Conservation (phyloP, 2,888 invertebrate species). For the Brachyopa scutellaris region DNA sequence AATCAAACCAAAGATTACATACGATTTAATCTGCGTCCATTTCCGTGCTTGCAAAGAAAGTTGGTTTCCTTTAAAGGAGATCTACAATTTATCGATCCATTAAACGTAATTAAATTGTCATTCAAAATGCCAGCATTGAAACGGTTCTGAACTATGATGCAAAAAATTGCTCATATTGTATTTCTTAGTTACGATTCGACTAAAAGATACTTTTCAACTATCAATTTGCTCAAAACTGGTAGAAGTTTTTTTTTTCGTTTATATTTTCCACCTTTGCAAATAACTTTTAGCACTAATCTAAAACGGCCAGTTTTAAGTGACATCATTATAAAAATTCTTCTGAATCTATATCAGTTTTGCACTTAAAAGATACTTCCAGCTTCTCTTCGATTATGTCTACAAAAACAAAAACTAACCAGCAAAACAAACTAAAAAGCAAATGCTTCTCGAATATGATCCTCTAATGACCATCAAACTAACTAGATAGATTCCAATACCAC, state of each 20-base stretch:
- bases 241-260: too few species aligned
- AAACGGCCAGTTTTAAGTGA: background rate
- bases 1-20: too few species aligned
- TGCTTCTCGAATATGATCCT: background rate
- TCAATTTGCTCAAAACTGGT: background rate
- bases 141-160: too few species aligned
- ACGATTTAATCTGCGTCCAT: too few species aligned
- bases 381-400: background rate
- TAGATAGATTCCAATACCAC: constrained; percentile 17
- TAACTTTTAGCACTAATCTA: background rate
- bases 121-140: too few species aligned
- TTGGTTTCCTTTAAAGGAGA: too few species aligned
- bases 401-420: background rate
- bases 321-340: background rate
- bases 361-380: background rate
- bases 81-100: too few species aligned
- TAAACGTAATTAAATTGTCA: too few species aligned
- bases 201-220: too few species aligned
- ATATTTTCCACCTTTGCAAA: background rate
- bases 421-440: background rate
- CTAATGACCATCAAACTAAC: constrained; percentile 17
- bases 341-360: background rate
- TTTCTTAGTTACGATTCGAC: too few species aligned
- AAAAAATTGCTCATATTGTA: too few species aligned
- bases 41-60: too few species aligned